Evolutionary conservation across 2,113 vertebrate species (phyloP).

Genomic region (Falco punctatus): DNA sequence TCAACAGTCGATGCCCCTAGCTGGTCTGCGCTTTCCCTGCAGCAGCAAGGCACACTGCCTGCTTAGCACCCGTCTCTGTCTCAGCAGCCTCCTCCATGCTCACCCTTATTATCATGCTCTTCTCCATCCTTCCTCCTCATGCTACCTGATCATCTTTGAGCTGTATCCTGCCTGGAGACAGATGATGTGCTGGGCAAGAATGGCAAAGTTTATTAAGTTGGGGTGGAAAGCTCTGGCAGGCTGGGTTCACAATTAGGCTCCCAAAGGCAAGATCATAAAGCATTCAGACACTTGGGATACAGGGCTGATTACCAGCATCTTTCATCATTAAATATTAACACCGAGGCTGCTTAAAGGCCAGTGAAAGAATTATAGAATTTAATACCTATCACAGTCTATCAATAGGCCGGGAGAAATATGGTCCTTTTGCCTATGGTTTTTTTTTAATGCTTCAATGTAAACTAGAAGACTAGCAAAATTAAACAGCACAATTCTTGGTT

Average conservation of each 20-base stretch:
- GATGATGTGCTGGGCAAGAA: conserved; percentile 41
- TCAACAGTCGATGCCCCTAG: fast-evolving
- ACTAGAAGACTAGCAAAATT: conserved; percentile 66
- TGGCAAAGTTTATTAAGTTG: conserved; percentile 66
- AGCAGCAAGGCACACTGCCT: fast-evolving
- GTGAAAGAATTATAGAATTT: conserved; percentile 79
- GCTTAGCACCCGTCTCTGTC: neutral
- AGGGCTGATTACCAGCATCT: conserved; percentile 76
- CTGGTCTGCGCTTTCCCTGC: neutral
- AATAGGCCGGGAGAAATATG: conserved; percentile 69
- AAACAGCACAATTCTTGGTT: conserved; percentile 61
- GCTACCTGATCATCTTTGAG: neutral
- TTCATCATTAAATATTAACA: conserved; percentile 81
- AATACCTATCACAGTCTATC: conserved; percentile 72
- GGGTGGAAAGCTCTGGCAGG: conserved; percentile 56
- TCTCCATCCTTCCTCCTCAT: neutral
- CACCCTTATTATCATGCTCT: neutral
- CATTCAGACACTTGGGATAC: conserved; percentile 74
- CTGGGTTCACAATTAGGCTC: conserved; percentile 74
- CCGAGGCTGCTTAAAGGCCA: conserved; percentile 73
- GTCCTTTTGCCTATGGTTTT: neutral
- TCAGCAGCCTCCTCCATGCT: neutral
- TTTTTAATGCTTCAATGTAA: conserved; percentile 61
- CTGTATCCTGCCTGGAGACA: conserved; percentile 37
- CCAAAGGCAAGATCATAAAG: conserved; percentile 77